A percentile compares a stretch with the other conserved stretches of the same genome.
Evolutionary conservation across 2,113 vertebrate genomes (phyloP).

Genomic region (Dunckerocampus dactyliophorus): DNA sequence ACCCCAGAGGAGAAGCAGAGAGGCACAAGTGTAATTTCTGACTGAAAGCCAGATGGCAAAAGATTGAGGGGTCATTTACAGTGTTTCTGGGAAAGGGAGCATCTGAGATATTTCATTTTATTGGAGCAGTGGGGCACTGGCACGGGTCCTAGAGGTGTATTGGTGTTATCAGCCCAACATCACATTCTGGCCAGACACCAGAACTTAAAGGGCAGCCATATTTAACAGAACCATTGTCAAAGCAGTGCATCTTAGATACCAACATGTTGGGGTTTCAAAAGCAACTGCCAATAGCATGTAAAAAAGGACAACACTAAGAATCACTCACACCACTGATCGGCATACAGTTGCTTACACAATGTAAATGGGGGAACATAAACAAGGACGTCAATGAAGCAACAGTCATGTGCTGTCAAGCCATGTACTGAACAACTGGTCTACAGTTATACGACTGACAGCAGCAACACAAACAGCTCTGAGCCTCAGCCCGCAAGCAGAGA

Average conservation of each 20-base stretch:
- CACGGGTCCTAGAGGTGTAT: constrained; percentile 18
- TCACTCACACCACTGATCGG: constrained; percentile 48
- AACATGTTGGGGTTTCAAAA: constrained; percentile 14
- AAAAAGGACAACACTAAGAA: constrained; percentile 35
- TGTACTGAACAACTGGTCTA: constrained; percentile 29
- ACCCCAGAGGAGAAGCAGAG: constrained; percentile 34
- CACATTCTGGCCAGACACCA: constrained; percentile 26
- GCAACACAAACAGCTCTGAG: constrained; percentile 57
- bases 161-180: constrained; percentile 30
- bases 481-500: constrained; percentile 29
- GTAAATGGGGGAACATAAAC: constrained; percentile 45
- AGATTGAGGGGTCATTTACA: constrained; percentile 36
- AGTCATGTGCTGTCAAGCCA: constrained; percentile 29
- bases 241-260: constrained; percentile 35
- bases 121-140: constrained; percentile 14
- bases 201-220: constrained; percentile 24
- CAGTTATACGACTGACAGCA: constrained; percentile 40
- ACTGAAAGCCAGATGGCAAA: constrained; percentile 58
- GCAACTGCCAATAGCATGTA: constrained; percentile 24
- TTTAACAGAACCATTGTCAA: constrained; percentile 29
- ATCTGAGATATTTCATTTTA: constrained; percentile 24
- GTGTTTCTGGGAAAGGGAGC: constrained; percentile 15
- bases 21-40: constrained; percentile 39
- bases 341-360: constrained; percentile 37
- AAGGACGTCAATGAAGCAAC: constrained; percentile 43